phyloP scores from a whole-genome alignment of 2,797 vertebrate species.

The Poecilia wingei region DNA sequence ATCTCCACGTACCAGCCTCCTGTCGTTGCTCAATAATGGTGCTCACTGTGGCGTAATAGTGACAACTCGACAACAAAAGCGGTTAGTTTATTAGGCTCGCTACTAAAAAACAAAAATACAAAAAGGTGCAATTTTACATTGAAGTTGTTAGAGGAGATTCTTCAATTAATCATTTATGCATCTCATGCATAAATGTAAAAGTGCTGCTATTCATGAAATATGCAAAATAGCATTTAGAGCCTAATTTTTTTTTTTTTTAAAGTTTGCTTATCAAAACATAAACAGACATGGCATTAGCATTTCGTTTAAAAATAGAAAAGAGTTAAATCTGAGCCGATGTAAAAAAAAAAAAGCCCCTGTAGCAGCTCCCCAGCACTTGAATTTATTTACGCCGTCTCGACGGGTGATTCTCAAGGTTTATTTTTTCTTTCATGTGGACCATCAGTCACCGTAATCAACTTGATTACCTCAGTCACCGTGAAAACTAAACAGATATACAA shows the following conservation, averaged over 20 bases:
- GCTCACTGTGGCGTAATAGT: neutral
- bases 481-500: too few relatives aligned
- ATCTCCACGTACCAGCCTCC: neutral
- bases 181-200: conserved; percentile 14
- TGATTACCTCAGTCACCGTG: too few relatives aligned
- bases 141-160: neutral
- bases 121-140: neutral
- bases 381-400: too few relatives aligned
- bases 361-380: too few relatives aligned
- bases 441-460: too few relatives aligned
- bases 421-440: too few relatives aligned
- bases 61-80: neutral
- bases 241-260: conserved; percentile 2
- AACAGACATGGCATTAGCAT: conserved; percentile 2
- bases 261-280: conserved; percentile 14
- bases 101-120: neutral
- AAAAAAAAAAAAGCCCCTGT: neutral
- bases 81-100: neutral
- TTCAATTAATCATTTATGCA: conserved; percentile 25
- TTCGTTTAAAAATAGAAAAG: neutral
- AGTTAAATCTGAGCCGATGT: neutral
- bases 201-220: conserved; percentile 22
- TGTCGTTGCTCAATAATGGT: neutral
- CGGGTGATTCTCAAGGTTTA: too few relatives aligned
- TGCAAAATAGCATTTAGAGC: conserved; percentile 17